Conservation (phyloP, 23 tunicate species). For the Ciona savignyi region DNA sequence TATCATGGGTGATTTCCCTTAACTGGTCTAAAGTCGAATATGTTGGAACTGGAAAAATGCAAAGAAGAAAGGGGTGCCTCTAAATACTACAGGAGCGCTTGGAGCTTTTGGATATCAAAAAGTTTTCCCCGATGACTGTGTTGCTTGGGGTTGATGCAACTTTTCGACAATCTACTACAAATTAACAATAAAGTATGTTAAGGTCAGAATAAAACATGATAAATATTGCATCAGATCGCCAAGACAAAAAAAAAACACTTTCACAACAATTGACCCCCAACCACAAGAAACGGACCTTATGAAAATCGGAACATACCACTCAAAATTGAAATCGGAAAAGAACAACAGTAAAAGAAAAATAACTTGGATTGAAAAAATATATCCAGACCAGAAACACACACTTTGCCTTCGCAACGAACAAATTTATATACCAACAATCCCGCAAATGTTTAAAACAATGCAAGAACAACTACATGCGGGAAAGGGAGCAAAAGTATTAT, state of each 20-base stretch:
- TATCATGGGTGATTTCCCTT: no score
- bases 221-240: background rate
- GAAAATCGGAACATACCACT: background rate
- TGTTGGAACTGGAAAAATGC: no score
- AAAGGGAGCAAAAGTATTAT: background rate
- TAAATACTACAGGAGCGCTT: no score
- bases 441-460: background rate
- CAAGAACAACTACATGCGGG: background rate
- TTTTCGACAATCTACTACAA: background rate
- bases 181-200: no score
- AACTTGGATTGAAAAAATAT: background rate
- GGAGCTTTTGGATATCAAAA: background rate
- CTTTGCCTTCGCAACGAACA: background rate
- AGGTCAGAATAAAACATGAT: background rate
- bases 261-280: background rate
- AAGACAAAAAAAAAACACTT: background rate
- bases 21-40: no score
- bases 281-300: background rate
- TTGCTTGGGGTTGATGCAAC: background rate
- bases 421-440: background rate
- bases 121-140: constrained; percentile 1
- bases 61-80: no score
- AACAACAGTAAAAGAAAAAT: constrained; percentile 1
- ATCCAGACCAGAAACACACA: background rate
- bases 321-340: background rate